Evolutionary conservation across 2,797 vertebrate species (phyloP), one percentile per base, ranked within the genome.

Genomic region (Sebastes umbrosus): DNA sequence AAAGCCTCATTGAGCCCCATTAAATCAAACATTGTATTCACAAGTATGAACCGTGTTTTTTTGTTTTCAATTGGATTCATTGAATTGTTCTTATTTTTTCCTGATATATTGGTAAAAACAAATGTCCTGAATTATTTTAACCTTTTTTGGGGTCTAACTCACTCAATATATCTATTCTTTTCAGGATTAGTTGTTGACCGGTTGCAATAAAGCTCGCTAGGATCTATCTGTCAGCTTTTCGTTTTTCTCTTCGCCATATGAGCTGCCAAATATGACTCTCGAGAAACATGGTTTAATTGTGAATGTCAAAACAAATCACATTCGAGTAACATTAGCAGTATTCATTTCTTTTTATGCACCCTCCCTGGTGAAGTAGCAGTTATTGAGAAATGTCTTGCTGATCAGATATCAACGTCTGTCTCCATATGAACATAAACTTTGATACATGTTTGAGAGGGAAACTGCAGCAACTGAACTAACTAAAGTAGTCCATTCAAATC

Each of bases 1-100:
- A 77, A 82, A 75, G 60, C 75, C 31, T 79, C 67, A 69, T 25
- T 84, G 60, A 69, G 75, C 50, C 70, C 58, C 79, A 79, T 73
- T 80, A 62, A 80, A 58, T 67, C 3, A 2, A 57, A 64, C 16
- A 24, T 57, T 69, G 76, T 24, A 75, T 25, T 69, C 43, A 43
- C 14, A 46, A 6, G 27, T 64, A 43, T 31, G 60, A 43, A 36
- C 25, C 8, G 52, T 34, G 79, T 75, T 13, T 54, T 52, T n/a
- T 1, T 34, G 39, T 59, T 72, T 46, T 46, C 16, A 25, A 71
- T 4, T 36, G 24, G n/a, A 52, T n/a, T 24, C 3, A 5, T 50
- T 43, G 2, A 6, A 8, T 39, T 14, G 10, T 55, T 20, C 20
- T 52, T 32, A 6, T 29, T 1, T 52, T 64, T 52, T 31, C 16